phyloP scores from a whole-genome alignment of 2,888 invertebrate species.

The Neoitamus cyanurus region DNA sequence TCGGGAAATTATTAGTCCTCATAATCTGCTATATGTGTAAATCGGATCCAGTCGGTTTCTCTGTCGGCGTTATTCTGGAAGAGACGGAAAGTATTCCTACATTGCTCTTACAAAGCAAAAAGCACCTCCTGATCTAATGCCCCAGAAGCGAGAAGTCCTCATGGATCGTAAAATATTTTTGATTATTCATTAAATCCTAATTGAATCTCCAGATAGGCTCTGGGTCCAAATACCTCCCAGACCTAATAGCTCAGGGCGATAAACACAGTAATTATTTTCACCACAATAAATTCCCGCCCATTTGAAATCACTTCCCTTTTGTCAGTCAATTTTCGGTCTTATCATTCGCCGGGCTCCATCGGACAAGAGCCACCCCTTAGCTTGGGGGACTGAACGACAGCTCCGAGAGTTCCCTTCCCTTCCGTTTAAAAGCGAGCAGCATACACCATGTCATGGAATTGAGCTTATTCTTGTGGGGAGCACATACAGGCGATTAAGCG shows the following conservation, averaged over 20 bases:
- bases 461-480: constrained; percentile 41
- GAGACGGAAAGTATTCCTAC: too few relatives aligned
- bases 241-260: not conserved
- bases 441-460: not conserved
- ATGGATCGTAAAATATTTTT: not conserved
- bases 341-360: not conserved
- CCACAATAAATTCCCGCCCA: constrained; percentile 40
- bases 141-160: not conserved
- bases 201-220: not conserved
- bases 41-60: too few relatives aligned
- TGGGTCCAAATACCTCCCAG: not conserved
- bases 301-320: constrained; percentile 31
- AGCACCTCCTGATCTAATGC: not conserved
- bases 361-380: not conserved
- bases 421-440: not conserved
- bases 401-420: not conserved
- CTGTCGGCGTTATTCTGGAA: too few relatives aligned
- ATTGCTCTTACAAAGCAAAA: too few relatives aligned
- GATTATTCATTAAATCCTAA: constrained; percentile 17
- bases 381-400: not conserved
- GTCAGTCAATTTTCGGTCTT: constrained; percentile 35
- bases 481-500: constrained; percentile 51
- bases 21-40: too few relatives aligned
- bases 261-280: constrained; percentile 35
- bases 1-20: too few relatives aligned